A percentile compares a stretch with the other conserved stretches of the same genome.
Conservation (phyloP, 2,113 vertebrate species). For the Chloebia gouldiae region DNA sequence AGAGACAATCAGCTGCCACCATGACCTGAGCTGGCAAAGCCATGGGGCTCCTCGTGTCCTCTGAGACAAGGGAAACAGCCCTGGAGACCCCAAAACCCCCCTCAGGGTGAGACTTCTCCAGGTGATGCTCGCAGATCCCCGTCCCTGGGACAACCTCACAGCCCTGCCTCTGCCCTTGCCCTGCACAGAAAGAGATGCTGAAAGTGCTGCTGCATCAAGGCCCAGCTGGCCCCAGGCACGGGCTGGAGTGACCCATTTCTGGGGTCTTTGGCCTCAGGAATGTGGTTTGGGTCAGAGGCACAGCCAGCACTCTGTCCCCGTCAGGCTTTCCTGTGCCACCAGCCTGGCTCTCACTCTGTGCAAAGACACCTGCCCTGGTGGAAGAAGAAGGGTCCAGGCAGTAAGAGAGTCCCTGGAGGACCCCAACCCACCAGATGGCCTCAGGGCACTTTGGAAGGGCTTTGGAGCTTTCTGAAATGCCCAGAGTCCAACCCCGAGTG, state of each 20-base stretch:
- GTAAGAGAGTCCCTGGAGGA: neutral
- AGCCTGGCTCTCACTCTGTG: neutral
- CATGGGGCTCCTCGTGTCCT: neutral
- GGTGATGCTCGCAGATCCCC: neutral
- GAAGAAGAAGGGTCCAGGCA: no score
- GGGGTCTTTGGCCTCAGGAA: neutral
- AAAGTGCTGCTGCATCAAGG: neutral
- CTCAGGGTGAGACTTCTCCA: neutral
- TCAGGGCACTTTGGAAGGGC: neutral
- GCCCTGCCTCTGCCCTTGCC: neutral
- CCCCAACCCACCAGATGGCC: neutral
- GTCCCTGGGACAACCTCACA: neutral
- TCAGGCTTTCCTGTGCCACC: neutral
- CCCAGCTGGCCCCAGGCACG: neutral
- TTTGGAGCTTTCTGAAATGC: neutral
- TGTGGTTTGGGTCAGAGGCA: neutral
- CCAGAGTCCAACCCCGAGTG: neutral
- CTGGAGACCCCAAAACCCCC: neutral
- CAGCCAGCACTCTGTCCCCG: neutral
- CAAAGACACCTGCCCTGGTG: accelerated
- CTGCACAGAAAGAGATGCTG: neutral
- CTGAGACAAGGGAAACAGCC: neutral
- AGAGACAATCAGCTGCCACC: constrained; percentile 69
- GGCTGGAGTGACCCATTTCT: neutral
- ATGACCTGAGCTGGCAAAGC: neutral